Evolutionary conservation across 2,113 vertebrate species (phyloP), one percentile per base, ranked within the genome.

Genomic region (Brienomyrus brachyistius): DNA sequence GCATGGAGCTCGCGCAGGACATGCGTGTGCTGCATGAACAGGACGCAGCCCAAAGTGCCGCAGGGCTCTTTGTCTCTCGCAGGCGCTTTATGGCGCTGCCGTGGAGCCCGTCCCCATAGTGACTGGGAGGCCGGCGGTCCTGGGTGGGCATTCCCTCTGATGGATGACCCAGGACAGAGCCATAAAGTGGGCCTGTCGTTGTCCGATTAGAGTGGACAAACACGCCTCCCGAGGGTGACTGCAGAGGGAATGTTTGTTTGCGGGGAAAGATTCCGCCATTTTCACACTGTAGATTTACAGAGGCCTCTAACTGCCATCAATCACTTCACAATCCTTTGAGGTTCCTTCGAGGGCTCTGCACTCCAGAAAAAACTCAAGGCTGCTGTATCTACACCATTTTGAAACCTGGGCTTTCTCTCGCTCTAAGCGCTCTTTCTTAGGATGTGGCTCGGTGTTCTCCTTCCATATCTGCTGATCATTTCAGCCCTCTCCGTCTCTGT

Each of bases 201-300:
- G 93, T 52, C 93, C 95, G 96, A 96, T 96, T 96, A 96, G 94
- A 90, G 92, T 93, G 90, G 92, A 92, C 95, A 96, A 96, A 96
- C 94, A 95, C 88, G 89, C 87, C 85, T 90, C 52, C 92, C 1
- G 54, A 91, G 51, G 88, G 70, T 89, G 87, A 91, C 93, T 89
- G 91, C 77, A 90, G 91, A 80, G 92, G 91, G 91, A 93, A 93
- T 91, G 91, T 93, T 92, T 93, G 89, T 92, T 91, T 90, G 88
- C 84, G 86, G 90, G 90, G 88, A 35, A 93, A 88, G 89, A 91
- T 93, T 94, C 91, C 6, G 51, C 83, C 54, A 90, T 94, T 94
- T 93, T 92, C 56, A 70, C 13, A 7, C 62, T 35, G 1, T 31
- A 90, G 62, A 91, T 89, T 91, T 90, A 90, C 45, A 88, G 40